phyloP scores from a whole-genome alignment of 2,888 invertebrate species.

The Petrophora chlorosata region DNA sequence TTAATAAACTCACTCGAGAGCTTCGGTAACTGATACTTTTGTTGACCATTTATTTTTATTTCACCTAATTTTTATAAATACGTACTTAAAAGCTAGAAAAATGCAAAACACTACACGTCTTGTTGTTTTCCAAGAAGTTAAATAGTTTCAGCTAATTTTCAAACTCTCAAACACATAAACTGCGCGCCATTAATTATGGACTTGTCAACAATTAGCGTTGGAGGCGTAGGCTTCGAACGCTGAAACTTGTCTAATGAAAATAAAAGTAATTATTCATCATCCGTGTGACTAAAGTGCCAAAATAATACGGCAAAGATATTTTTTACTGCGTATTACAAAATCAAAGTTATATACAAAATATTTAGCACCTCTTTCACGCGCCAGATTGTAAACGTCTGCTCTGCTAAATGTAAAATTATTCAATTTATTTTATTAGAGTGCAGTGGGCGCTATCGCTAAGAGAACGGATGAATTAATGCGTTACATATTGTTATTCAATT shows the following conservation, averaged over 20 bases:
- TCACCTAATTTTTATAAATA: constrained; percentile 9
- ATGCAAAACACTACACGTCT: too few relatives aligned
- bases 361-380: constrained; percentile 12
- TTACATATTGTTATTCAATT: constrained; percentile 1
- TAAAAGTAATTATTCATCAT: constrained; percentile 48
- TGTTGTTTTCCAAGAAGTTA: constrained; percentile 1
- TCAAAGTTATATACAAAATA: constrained; percentile 22
- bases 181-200: constrained; percentile 47
- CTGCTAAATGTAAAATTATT: constrained; percentile 15
- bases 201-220: constrained; percentile 49
- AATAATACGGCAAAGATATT: constrained; percentile 20
- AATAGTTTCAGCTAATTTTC: constrained; percentile 2
- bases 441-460: constrained; percentile 12
- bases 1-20: constrained; percentile 28
- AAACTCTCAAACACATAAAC: constrained; percentile 12
- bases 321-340: constrained; percentile 25
- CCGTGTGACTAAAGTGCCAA: constrained; percentile 16
- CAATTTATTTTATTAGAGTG: constrained; percentile 24
- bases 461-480: constrained; percentile 2
- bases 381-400: constrained; percentile 18
- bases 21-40: constrained; percentile 34
- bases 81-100: constrained; percentile 2
- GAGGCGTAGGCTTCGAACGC: constrained; percentile 30
- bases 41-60: constrained; percentile 25
- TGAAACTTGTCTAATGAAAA: constrained; percentile 21